Evolutionary conservation across 1,140 invertebrate species (phyloP).

Genomic region (Lysiphlebus fabarum): DNA sequence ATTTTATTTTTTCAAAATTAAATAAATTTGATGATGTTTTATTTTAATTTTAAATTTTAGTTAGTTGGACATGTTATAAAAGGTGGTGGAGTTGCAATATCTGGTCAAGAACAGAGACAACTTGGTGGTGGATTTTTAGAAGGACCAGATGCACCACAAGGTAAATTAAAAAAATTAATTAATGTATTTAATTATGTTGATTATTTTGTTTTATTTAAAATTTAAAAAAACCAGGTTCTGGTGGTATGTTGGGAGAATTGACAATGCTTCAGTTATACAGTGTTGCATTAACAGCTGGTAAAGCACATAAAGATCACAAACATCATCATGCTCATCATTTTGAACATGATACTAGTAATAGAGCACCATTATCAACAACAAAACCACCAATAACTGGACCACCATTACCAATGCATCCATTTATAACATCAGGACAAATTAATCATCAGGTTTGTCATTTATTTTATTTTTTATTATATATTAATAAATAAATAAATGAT

Average conservation of each 20-base stretch:
- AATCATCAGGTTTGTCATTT: slow-evolving; percentile 49
- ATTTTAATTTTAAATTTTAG: slow-evolving; percentile 54
- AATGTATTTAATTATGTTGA: not conserved
- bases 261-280: slow-evolving; percentile 76
- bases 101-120: slow-evolving; percentile 68
- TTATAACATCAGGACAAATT: slow-evolving; percentile 67
- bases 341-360: slow-evolving; percentile 63
- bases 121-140: slow-evolving; percentile 60
- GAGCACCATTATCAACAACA: slow-evolving; percentile 58
- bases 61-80: slow-evolving; percentile 74
- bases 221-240: slow-evolving; percentile 53
- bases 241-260: slow-evolving; percentile 71
- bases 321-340: slow-evolving; percentile 78
- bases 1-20: too few relatives aligned
- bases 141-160: slow-evolving; percentile 54
- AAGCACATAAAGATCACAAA: slow-evolving; percentile 79
- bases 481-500: too few relatives aligned
- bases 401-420: slow-evolving; percentile 59
- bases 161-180: slow-evolving; percentile 42
- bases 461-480: slow-evolving; percentile 3
- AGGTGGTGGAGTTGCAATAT: slow-evolving; percentile 69
- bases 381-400: slow-evolving; percentile 58
- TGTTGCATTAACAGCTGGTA: slow-evolving; percentile 74
- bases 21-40: not conserved
- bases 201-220: not conserved